Conservation (phyloP, 2,113 vertebrate genomes). For the Esox niger region DNA sequence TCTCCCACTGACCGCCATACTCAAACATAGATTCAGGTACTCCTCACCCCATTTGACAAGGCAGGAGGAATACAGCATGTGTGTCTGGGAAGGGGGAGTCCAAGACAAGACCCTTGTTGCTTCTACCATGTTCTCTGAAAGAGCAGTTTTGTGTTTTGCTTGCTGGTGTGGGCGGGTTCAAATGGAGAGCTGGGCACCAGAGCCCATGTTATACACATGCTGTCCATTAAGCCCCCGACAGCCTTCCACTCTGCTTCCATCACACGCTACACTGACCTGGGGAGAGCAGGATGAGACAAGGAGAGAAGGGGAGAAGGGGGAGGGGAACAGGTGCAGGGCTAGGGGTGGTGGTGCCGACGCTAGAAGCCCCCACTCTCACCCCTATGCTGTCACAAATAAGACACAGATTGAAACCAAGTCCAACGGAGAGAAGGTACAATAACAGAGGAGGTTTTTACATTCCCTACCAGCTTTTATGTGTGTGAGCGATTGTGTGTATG, state of each 20-base stretch:
- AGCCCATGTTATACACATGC: slow-evolving; percentile 40
- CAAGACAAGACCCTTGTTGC: slow-evolving; percentile 20
- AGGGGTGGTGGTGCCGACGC: not conserved
- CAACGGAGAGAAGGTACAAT: too few species aligned
- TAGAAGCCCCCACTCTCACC: not conserved
- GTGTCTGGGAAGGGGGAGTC: slow-evolving; percentile 21
- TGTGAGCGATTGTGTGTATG: too few species aligned
- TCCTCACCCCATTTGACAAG: not conserved
- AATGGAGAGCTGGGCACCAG: slow-evolving; percentile 24
- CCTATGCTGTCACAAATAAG: too few species aligned
- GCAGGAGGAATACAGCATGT: not conserved
- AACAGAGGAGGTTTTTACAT: too few species aligned
- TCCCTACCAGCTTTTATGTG: too few species aligned
- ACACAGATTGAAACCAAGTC: too few species aligned
- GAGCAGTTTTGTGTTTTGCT: slow-evolving; percentile 62
- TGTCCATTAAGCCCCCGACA: slow-evolving; percentile 47
- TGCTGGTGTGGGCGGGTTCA: not conserved
- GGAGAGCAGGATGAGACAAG: slow-evolving; percentile 23
- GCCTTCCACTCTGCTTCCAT: slow-evolving; percentile 12
- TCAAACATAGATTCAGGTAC: not conserved
- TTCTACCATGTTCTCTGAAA: slow-evolving; percentile 45
- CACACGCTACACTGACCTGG: slow-evolving; percentile 49
- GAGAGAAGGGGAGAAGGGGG: slow-evolving; percentile 5
- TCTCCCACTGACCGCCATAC: not conserved
- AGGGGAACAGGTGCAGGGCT: slow-evolving; percentile 36